Evolutionary conservation across 2,113 vertebrate species (phyloP), one percentile per base, ranked within the genome.

Genomic region (Ictidomys tridecemlineatus): DNA sequence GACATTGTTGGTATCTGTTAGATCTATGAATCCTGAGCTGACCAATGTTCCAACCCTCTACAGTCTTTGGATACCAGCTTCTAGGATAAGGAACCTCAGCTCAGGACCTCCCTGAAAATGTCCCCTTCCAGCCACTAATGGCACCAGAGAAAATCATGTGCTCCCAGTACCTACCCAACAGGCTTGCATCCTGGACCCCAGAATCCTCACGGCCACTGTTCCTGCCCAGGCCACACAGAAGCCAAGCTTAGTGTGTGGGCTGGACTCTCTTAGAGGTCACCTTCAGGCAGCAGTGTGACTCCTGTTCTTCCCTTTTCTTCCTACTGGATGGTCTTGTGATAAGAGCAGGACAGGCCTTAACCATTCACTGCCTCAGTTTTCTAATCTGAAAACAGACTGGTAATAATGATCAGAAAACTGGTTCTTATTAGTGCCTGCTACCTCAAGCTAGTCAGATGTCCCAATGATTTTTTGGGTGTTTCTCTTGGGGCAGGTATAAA

Each of bases 181-280:
- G 73, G 17, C 56, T 69, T 26, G 67, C 39, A 24, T n/a, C 37
- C 39, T 1, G 8, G 51, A 8, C 45, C 24, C 76, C 58, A 12
- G 20, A 1, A 0, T 13, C 22, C 9, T 74, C 1, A 0, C 24
- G 20, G 70, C 56, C 45, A 45, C 37, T 18, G 0, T 24, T 79
- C 39, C 70, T 65, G 48, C 24, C 2, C 18, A 12, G 72, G 22
- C 69, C 77, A 2, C 30, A 12, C 24, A n/a, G 26, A 6, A 10
- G 28, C 51, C 32, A 7, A 53, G 24, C 61, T 28, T 85, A 1
- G 17, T 13, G 56, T 61, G 17, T 1, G 17, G 65, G 51, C 51
- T n/a, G 10, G 45, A 45, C 3, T 20, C 0, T 22, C 90, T 80
- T 67, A 8, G 5, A 69, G 53, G 51, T 30, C 61, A 65, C 32